phyloP scores from a whole-genome alignment of 1,140 invertebrate genomes.

The Caenorhabditis brenneri region DNA sequence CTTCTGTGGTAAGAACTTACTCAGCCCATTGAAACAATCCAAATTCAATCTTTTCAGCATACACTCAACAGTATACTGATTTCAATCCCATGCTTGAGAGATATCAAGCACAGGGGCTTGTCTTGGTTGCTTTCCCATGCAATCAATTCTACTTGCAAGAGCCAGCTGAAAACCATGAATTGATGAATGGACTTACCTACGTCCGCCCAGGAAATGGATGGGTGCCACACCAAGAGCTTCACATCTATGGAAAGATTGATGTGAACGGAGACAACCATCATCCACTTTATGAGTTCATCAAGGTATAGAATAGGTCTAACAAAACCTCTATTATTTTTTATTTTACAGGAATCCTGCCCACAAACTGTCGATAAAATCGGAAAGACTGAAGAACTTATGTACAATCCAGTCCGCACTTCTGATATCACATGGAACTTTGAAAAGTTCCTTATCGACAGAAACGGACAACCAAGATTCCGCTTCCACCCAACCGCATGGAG shows the following conservation, averaged over 20 bases:
- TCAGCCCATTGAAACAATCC: too few species aligned
- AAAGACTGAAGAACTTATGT: conserved; percentile 65
- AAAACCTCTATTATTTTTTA: neutral
- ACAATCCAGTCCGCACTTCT: conserved; percentile 68
- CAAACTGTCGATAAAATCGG: conserved; percentile 67
- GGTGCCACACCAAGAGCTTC: conserved; percentile 71
- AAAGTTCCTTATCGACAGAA: conserved; percentile 72
- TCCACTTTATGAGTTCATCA: conserved; percentile 72
- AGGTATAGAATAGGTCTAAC: conserved; percentile 56
- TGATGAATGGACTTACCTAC: conserved; percentile 71
- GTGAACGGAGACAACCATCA: conserved; percentile 72
- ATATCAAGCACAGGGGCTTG: conserved; percentile 64
- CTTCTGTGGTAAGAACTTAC: conserved; percentile 69
- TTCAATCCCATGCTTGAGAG: conserved; percentile 69
- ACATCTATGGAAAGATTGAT: conserved; percentile 71
- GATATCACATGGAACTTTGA: conserved; percentile 74
- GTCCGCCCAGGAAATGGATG: conserved; percentile 73
- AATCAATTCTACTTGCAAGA: conserved; percentile 72
- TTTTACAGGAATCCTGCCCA: conserved; percentile 65
- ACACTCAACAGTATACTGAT: conserved; percentile 69
- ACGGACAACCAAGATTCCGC: conserved; percentile 64
- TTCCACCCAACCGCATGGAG: conserved; percentile 69
- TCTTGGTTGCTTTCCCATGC: conserved; percentile 72
- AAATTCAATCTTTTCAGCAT: conserved; percentile 55
- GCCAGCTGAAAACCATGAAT: conserved; percentile 68